A percentile compares a stretch with the other conserved stretches of the same genome.
Evolutionary conservation across 2,888 invertebrate species (phyloP).

Genomic region (Leptopilina myrica): DNA sequence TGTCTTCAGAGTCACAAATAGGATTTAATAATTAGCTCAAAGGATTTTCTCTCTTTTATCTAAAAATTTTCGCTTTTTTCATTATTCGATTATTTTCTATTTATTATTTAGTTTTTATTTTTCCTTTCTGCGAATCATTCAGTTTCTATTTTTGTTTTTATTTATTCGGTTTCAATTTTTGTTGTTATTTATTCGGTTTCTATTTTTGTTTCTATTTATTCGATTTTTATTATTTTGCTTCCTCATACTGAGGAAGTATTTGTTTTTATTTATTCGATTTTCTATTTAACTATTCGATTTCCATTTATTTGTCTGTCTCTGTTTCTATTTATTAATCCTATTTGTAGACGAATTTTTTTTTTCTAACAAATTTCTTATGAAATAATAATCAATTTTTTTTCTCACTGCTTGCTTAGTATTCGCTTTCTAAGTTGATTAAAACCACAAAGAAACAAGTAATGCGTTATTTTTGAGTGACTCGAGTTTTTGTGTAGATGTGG

Average conservation of each 20-base stretch:
- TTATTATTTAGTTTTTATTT: too few species aligned
- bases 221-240: too few species aligned
- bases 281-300: too few species aligned
- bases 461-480: conserved; percentile 57
- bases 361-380: not conserved
- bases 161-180: too few species aligned
- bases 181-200: too few species aligned
- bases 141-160: too few species aligned
- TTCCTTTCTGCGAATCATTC: too few species aligned
- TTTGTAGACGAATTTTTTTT: conserved; percentile 54
- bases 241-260: too few species aligned
- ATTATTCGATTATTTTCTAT: too few species aligned
- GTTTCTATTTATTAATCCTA: conserved; percentile 47
- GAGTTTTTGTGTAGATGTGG: conserved; percentile 87
- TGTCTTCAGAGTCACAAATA: conserved; percentile 58
- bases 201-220: too few species aligned
- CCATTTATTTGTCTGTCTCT: too few species aligned
- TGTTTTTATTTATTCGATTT: too few species aligned
- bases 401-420: conserved; percentile 67
- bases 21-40: conserved; percentile 52
- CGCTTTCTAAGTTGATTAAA: conserved; percentile 69
- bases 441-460: conserved; percentile 73
- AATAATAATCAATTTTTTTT: conserved; percentile 43
- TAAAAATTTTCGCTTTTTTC: not conserved
- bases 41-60: not conserved